Percentiles rank a stretch among this genome's conserved stretches.
These are phyloP conservation scores for Eciton burchellii DNA, from an alignment of 1,140 invertebrate genomes.

Conservation along the genomic window DNA sequence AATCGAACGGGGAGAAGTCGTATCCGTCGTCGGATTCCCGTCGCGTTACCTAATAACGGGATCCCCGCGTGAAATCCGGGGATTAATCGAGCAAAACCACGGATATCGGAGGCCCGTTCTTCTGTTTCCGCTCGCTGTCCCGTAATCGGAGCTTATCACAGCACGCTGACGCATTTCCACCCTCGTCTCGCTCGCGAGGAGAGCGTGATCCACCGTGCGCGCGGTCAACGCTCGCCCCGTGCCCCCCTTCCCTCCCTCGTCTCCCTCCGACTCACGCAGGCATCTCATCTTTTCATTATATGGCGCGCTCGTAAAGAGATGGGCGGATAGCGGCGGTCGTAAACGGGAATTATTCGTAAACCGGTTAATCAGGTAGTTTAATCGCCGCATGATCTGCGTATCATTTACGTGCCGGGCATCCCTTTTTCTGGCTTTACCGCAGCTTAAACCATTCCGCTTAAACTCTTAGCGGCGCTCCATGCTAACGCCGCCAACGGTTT, in stretches of 20 bases:
- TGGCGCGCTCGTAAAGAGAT: constrained; percentile 52
- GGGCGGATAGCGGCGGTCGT: constrained; percentile 23
- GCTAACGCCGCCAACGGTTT: constrained; percentile 46
- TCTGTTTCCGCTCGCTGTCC: constrained; percentile 44
- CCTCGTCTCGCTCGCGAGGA: constrained; percentile 30
- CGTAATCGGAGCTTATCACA: constrained; percentile 68
- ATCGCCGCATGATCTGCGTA: constrained; percentile 52
- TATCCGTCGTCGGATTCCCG: not conserved
- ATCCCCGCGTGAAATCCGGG: constrained; percentile 35
- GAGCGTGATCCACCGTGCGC: constrained; percentile 55
- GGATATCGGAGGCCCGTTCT: constrained; percentile 63
- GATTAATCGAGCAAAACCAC: constrained; percentile 65
- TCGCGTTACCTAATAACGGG: constrained; percentile 46
- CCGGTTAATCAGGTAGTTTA: constrained; percentile 56
- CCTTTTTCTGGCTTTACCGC: constrained; percentile 56
- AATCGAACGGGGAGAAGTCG: not conserved
- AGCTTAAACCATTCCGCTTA: constrained; percentile 53
- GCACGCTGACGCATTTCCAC: constrained; percentile 44
- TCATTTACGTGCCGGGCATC: constrained; percentile 36
- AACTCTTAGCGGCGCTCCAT: constrained; percentile 54
- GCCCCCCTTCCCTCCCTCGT: not conserved
- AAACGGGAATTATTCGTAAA: constrained; percentile 60
- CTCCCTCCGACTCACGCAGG: too few relatives aligned
- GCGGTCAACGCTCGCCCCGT: constrained; percentile 12
- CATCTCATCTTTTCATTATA: constrained; percentile 28